These are phyloP conservation scores for Cichlasoma orientale DNA, from an alignment of 2,797 vertebrate species.

Conservation along the genomic window DNA sequence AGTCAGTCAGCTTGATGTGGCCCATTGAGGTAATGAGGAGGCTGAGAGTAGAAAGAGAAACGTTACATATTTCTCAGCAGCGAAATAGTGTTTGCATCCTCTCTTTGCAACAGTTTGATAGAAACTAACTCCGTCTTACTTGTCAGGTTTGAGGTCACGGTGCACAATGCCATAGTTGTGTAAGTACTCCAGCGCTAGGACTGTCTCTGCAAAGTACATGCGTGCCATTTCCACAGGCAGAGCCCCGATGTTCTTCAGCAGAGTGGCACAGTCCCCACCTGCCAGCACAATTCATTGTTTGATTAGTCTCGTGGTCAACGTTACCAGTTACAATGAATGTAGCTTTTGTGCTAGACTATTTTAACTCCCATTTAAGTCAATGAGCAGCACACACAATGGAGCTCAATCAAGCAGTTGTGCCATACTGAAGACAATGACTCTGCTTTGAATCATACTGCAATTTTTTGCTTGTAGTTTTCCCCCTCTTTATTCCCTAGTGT, in stretches of 20 bases:
- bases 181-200: conserved; percentile 89
- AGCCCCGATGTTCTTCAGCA: conserved; percentile 92
- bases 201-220: conserved; percentile 93
- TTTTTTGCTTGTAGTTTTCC: too few species aligned
- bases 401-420: not conserved
- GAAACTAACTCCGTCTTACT: conserved; percentile 74
- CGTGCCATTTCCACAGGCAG: conserved; percentile 90
- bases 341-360: not conserved
- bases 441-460: not conserved
- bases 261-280: conserved; percentile 93
- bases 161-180: conserved; percentile 94
- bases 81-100: not conserved
- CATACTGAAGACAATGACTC: not conserved
- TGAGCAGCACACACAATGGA: not conserved
- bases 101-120: not conserved
- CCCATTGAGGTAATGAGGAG: conserved; percentile 94
- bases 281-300: conserved; percentile 3
- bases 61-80: not conserved
- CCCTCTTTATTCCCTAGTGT: too few species aligned
- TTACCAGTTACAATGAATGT: not conserved
- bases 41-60: conserved; percentile 64
- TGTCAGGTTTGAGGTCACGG: conserved; percentile 92
- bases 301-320: conserved; percentile 5
- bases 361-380: not conserved
- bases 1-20: conserved; percentile 92